Conservation (phyloP, 2,797 vertebrate genomes). For the Tamandua tetradactyla region DNA sequence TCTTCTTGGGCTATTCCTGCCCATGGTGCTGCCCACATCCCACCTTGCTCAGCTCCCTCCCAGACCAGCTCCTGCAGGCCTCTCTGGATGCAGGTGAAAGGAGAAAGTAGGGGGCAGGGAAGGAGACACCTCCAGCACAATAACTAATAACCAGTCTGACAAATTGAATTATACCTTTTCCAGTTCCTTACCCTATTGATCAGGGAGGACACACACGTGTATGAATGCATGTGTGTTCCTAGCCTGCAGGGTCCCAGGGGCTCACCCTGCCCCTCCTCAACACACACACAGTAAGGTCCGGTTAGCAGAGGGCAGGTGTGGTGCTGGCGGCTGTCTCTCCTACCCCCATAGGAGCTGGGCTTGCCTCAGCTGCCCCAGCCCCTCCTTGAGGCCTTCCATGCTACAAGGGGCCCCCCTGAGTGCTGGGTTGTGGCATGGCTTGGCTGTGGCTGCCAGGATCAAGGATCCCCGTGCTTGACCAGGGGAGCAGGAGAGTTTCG, state of each 20-base stretch:
- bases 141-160: constrained; percentile 75
- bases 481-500: neutral
- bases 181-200: constrained; percentile 77
- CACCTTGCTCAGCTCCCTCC: neutral
- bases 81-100: neutral
- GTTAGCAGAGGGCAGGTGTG: constrained; percentile 70
- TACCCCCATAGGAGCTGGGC: neutral
- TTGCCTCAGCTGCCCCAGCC: neutral
- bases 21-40: neutral
- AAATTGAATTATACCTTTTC: constrained; percentile 81
- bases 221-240: constrained; percentile 11
- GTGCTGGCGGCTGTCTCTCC: constrained; percentile 55
- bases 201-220: constrained; percentile 47
- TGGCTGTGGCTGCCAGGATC: neutral
- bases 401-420: neutral
- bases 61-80: neutral
- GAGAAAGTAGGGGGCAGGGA: neutral
- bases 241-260: constrained; percentile 62
- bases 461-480: neutral
- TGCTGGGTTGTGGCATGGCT: neutral
- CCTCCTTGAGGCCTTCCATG: neutral
- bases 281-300: constrained; percentile 67
- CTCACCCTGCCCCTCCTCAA: constrained; percentile 67
- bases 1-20: neutral
- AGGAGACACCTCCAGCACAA: constrained; percentile 51